Percentiles rank a stretch among this genome's conserved stretches.
phyloP scores from a whole-genome alignment of 2,888 invertebrate genomes.

The Scrobipalpa atriplicella region DNA sequence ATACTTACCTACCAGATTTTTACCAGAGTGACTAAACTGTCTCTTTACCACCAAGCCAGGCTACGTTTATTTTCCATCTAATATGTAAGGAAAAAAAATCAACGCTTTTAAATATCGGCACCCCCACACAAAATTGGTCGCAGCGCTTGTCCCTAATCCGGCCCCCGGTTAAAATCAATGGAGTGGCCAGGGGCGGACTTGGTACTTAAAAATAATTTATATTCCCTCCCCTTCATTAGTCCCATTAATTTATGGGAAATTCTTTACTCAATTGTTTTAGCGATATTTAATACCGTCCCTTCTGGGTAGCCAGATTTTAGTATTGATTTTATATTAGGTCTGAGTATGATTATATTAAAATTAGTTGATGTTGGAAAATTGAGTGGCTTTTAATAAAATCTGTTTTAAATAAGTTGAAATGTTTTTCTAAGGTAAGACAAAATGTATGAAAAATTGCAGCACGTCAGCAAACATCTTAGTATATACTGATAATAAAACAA shows the following conservation, averaged over 20 bases:
- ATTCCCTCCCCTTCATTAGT: slow-evolving; percentile 56
- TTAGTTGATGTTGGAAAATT: not conserved
- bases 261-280: slow-evolving; percentile 53
- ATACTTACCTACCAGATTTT: too few relatives aligned
- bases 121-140: slow-evolving; percentile 24
- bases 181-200: slow-evolving; percentile 44
- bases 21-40: not conserved
- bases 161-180: slow-evolving; percentile 60
- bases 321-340: slow-evolving; percentile 26
- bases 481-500: too few relatives aligned
- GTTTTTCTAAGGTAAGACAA: not conserved
- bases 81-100: too few relatives aligned
- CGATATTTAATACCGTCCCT: slow-evolving; percentile 43
- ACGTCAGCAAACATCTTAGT: too few relatives aligned
- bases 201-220: slow-evolving; percentile 68
- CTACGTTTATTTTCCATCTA: too few relatives aligned
- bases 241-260: slow-evolving; percentile 59
- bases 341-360: slow-evolving; percentile 19
- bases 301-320: slow-evolving; percentile 3
- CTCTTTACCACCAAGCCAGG: not conserved
- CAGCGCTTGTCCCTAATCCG: slow-evolving; percentile 33
- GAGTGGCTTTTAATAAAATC: not conserved
- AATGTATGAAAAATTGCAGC: not conserved
- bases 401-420: not conserved
- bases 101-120: not conserved